Conservation (phyloP, 2,113 vertebrate species). For the Oplegnathus fasciatus region DNA sequence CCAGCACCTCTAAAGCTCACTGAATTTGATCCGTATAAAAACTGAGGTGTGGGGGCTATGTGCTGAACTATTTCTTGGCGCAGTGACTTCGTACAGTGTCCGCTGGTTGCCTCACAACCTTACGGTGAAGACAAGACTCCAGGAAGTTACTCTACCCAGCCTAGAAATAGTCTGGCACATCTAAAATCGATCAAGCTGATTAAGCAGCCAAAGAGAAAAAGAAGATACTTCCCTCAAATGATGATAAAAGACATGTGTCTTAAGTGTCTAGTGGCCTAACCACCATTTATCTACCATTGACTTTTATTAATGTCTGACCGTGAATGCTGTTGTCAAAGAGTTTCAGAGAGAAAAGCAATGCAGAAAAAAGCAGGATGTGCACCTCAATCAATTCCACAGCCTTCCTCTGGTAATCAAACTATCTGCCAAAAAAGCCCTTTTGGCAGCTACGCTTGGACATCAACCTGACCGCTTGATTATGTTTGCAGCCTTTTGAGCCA, state of each 20-base stretch:
- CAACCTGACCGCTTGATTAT: conserved; percentile 78
- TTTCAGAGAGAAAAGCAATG: neutral
- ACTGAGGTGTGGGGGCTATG: neutral
- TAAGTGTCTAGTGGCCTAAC: neutral
- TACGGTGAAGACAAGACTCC: neutral
- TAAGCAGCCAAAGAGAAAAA: neutral
- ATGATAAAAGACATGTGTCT: conserved; percentile 6
- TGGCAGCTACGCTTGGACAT: conserved; percentile 71
- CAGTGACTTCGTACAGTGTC: neutral
- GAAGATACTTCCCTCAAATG: neutral
- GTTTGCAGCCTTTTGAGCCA: conserved; percentile 60
- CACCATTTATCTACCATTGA: conserved; percentile 1
- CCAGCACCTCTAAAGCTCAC: too few relatives aligned
- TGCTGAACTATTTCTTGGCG: neutral
- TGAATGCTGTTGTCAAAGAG: conserved; percentile 21
- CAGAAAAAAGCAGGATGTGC: conserved; percentile 32
- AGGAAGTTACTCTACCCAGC: neutral
- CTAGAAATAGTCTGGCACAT: neutral
- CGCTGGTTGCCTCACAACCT: neutral
- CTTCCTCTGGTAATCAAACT: conserved; percentile 67
- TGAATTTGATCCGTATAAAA: neutral
- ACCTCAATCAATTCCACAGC: conserved; percentile 70
- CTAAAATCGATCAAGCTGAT: conserved; percentile 1
- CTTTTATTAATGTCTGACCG: conserved; percentile 1
- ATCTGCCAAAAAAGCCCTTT: conserved; percentile 71